A percentile compares a stretch with the other conserved stretches of the same genome.
Evolutionary conservation across 1,140 invertebrate species (phyloP).

Genomic region (Macrobrachium nipponense): DNA sequence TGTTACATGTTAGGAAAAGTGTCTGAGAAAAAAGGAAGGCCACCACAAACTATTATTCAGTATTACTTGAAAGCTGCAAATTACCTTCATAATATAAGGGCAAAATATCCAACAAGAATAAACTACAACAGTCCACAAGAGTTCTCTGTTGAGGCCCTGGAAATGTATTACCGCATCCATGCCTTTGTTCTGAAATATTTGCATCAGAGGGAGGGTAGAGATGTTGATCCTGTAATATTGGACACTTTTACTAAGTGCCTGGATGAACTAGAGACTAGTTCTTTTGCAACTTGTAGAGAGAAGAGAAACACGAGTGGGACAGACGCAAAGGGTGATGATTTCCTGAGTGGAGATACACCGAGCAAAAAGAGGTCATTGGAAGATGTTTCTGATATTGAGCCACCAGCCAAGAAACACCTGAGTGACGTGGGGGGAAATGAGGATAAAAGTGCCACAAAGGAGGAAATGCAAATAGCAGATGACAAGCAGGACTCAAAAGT

Average conservation of each 20-base stretch:
- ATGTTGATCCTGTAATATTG: slow-evolving; percentile 59
- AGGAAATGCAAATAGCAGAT: not conserved
- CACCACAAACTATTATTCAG: slow-evolving; percentile 80
- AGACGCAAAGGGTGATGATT: not conserved
- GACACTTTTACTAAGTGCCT: slow-evolving; percentile 46
- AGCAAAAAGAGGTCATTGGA: no score
- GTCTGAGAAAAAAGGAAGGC: slow-evolving; percentile 82
- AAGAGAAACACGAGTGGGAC: slow-evolving; percentile 21
- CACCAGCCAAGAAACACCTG: no score
- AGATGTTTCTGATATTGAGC: no score
- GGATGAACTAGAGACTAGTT: slow-evolving; percentile 45
- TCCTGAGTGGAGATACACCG: not conserved
- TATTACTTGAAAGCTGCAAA: slow-evolving; percentile 77
- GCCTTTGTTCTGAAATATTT: slow-evolving; percentile 87
- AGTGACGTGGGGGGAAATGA: not conserved
- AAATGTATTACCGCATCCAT: slow-evolving; percentile 79
- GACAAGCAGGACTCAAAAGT: slow-evolving; percentile 11
- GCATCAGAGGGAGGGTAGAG: slow-evolving; percentile 74
- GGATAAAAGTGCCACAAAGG: slow-evolving; percentile 26
- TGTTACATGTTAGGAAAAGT: slow-evolving; percentile 95
- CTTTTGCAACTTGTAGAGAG: slow-evolving; percentile 49
- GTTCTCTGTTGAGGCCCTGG: slow-evolving; percentile 89
- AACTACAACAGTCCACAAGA: slow-evolving; percentile 85
- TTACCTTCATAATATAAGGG: slow-evolving; percentile 84
- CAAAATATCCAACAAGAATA: slow-evolving; percentile 87